phyloP scores from a whole-genome alignment of 2,113 vertebrate species.

The Nipponia nippon region DNA sequence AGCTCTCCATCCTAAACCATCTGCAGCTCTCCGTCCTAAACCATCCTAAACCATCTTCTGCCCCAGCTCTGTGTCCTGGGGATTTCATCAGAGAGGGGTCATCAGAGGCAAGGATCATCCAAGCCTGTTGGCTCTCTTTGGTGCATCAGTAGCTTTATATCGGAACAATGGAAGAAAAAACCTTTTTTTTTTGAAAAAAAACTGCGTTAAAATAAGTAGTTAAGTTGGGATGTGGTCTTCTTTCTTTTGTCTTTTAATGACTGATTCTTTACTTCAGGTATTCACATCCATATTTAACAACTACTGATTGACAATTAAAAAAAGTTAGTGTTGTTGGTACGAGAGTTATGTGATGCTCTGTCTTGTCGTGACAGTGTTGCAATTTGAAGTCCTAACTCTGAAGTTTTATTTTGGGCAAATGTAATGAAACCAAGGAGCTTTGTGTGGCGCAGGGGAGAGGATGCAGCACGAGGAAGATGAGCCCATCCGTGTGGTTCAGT shows the following conservation, averaged over 20 bases:
- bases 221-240: background rate
- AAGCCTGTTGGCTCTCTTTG: background rate
- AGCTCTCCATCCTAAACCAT: too few species aligned
- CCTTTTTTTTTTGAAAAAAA: rapidly evolving
- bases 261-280: background rate
- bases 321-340: background rate
- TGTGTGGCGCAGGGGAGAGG: background rate
- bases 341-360: background rate
- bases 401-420: background rate
- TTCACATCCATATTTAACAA: background rate
- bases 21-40: background rate
- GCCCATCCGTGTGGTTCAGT: background rate
- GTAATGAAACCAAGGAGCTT: background rate
- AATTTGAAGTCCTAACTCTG: background rate
- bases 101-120: background rate
- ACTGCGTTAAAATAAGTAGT: background rate
- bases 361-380: background rate
- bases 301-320: background rate
- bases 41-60: background rate
- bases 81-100: background rate
- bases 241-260: background rate
- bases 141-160: background rate
- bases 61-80: background rate
- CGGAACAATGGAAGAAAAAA: background rate
- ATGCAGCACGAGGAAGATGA: background rate